Base-by-base conservation (phyloP, 2,888 invertebrate genomes). In the Cephalotes varians region DNA sequence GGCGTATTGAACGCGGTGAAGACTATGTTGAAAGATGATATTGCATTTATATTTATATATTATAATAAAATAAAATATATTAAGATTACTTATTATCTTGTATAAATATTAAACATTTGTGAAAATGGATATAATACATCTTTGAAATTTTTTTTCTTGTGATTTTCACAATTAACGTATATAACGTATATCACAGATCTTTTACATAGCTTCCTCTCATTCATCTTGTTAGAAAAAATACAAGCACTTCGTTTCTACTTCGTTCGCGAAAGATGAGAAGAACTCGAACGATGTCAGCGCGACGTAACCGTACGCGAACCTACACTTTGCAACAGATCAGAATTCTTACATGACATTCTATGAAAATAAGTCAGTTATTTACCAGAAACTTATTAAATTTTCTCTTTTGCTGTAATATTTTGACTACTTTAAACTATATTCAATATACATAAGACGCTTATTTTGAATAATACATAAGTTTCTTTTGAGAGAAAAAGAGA, bases 211-310 rank as follows among this genome's bases (percentile, higher is more conserved):
- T 69, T n/a, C 28, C n/a, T n/a, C 21, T 47, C 34, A 44, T 64
- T 76, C 64, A 64, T 71, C 79, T 31, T 79, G 58, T 47, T 47
- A n/a, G 21, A 56, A 25, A 28, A 56, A 31, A 49, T 51, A 25
- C 79, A 37, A 15, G 18, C 67, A 47, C 71, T 71, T 47, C 37
- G 4, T 40, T 79, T 79, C 58, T 71, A 71, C 79, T 47, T 71
- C 44, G 71, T 58, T 10, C 47, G 79, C 79, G n/a, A 79, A 79
- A 79, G 47, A 71, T 71, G 71, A 79, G 56, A 34, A 62, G 37
- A 34, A 12, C 49, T 40, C 31, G 37, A 62, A 15, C 56, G 58
- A n/a, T 34, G 58, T 79, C 79, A 71, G 58, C 47, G 34, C 37
- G 34, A 37, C 12, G 47, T 18, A 79, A 15, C 31, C 44, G 10